These are phyloP conservation scores for Coenonympha glycerion DNA, from an alignment of 2,888 invertebrate genomes.

Conservation along the genomic window DNA sequence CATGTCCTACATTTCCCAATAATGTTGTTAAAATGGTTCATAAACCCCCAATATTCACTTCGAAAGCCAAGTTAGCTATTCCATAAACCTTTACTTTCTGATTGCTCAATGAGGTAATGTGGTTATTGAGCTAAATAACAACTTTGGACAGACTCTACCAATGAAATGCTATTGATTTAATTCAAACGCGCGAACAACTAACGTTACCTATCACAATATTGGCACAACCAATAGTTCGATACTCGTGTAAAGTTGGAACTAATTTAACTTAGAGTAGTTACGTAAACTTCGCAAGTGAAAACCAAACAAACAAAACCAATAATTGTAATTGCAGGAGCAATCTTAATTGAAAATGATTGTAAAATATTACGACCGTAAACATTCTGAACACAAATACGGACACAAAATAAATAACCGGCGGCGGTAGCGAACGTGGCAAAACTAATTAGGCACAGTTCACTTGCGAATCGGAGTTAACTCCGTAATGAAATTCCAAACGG, in stretches of 20 bases:
- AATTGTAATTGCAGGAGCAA: not conserved
- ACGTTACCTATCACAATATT: not conserved
- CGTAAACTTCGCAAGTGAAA: not conserved
- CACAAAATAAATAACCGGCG: constrained; percentile 46
- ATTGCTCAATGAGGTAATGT: no score
- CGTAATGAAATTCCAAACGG: constrained; percentile 49
- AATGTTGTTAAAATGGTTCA: no score
- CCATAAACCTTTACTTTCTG: no score
- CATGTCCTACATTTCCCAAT: no score
- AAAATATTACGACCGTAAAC: not conserved
- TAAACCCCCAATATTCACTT: no score
- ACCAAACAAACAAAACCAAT: not conserved
- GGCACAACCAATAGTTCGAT: not conserved
- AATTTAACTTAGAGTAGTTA: not conserved
- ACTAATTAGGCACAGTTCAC: constrained; percentile 47
- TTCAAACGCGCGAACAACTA: no score
- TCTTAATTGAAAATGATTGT: constrained; percentile 1
- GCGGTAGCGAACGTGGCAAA: constrained; percentile 26
- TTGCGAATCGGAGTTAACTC: constrained; percentile 41
- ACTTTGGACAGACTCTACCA: no score
- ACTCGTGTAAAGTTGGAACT: not conserved
- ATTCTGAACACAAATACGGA: no score
- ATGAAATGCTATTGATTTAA: no score
- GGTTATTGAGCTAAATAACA: no score
- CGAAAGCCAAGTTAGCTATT: no score